Base-by-base conservation (phyloP, 2,888 invertebrate genomes). In the Cremastobaeus sp. region DNA sequence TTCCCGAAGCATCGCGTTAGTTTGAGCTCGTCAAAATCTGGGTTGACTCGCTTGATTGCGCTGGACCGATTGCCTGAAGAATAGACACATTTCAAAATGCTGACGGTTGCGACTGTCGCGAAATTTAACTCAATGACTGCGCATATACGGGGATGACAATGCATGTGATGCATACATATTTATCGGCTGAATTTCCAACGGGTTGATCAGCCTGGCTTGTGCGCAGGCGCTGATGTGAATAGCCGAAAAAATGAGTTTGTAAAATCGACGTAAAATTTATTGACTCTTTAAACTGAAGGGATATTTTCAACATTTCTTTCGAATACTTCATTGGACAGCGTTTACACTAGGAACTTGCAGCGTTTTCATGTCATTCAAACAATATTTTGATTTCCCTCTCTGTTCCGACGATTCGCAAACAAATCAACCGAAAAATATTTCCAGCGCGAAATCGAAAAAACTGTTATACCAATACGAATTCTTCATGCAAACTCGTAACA, bases 161-260 rank as follows among this genome's bases (percentile, higher is more conserved):
- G 32, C 43, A 11, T 62, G 45, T 60, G 62, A 62, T 70, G 30
- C 69, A 55, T 62, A 62, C 60, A 47, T 69, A 60, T 62, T 70
- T 62, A 54, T 55, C 32, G 45, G 30, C 9, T 25, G 20, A 18
- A 66, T 28, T 48, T 9, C 25, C 48, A 3, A 20, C 21, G 28
- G 32, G 32, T 28, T 50, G 37, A 59, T 59, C 35, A 39, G 57
- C 15, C 28, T 21, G 20, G 48, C 45, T 59, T 59, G 25, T 30
- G 34, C 41, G 18, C 41, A 28, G 18, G 21, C 18, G 17, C 41
- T 17, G 59, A 52, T 68, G 41, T 34, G 47, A 55, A 65, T 55
- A 57, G 12, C 12, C 39, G 1, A 55, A 48, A 37, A 28, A 54
- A 28, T 43, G 12, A 5, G 6, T 59, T 47, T 17, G 30, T n/a